Percentiles rank a stretch among this genome's conserved stretches.
These are phyloP conservation scores for Papilio polytes DNA, from an alignment of 1,140 invertebrate genomes.

Conservation along the genomic window DNA sequence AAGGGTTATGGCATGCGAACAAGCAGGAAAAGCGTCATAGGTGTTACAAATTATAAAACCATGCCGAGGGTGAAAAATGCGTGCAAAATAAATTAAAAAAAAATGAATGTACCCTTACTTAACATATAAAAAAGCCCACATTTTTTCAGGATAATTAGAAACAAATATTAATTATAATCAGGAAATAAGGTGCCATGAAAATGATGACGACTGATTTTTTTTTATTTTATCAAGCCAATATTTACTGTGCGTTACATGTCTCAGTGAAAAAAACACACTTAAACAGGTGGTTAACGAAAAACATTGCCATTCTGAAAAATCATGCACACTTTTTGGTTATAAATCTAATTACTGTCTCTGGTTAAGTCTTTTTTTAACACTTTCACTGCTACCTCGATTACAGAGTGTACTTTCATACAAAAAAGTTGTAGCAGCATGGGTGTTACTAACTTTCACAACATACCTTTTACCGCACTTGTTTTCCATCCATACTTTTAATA, in stretches of 20 bases:
- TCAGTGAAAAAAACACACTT: background rate
- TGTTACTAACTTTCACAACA: slow-evolving; percentile 11
- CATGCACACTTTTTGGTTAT: background rate
- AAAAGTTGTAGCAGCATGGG: background rate
- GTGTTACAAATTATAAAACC: background rate
- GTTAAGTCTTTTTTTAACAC: background rate
- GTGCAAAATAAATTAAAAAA: slow-evolving; percentile 29
- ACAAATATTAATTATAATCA: background rate
- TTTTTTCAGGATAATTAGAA: background rate
- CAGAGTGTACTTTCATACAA: background rate
- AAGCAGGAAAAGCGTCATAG: background rate
- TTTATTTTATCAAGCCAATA: background rate
- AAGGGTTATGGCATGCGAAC: slow-evolving; percentile 30
- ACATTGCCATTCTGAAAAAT: background rate
- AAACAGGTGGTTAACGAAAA: background rate
- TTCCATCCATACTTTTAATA: background rate
- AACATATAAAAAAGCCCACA: background rate
- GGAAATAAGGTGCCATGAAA: background rate
- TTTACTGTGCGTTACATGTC: background rate
- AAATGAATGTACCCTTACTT: background rate
- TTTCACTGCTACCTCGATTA: background rate
- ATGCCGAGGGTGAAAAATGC: slow-evolving; percentile 42
- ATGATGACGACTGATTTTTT: background rate
- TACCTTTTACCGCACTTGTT: background rate
- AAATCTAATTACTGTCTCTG: background rate